phyloP scores from a whole-genome alignment of 2,888 invertebrate species.

The Abrostola triplasia region DNA sequence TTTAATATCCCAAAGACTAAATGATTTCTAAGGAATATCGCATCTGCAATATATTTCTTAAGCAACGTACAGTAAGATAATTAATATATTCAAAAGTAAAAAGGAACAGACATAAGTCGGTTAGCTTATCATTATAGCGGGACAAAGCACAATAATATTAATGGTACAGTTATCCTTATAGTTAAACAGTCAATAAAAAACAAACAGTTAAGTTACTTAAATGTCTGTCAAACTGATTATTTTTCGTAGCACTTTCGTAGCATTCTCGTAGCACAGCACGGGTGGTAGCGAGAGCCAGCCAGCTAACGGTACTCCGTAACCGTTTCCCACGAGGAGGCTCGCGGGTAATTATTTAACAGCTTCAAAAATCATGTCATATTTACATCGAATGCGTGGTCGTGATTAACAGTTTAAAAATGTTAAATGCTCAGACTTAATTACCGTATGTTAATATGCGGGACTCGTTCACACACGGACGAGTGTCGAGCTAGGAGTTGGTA shows the following conservation, averaged over 20 bases:
- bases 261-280: slow-evolving; percentile 58
- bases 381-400: slow-evolving; percentile 65
- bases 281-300: slow-evolving; percentile 31
- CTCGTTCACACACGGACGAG: slow-evolving; percentile 65
- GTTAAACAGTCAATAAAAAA: slow-evolving; percentile 19
- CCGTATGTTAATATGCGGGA: slow-evolving; percentile 71
- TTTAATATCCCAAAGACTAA: too few species aligned
- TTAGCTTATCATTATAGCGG: too few species aligned
- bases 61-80: background rate
- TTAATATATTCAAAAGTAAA: background rate
- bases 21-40: too few species aligned
- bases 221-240: slow-evolving; percentile 58
- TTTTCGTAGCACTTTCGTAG: slow-evolving; percentile 75
- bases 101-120: too few species aligned
- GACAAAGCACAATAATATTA: slow-evolving; percentile 7
- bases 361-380: slow-evolving; percentile 65
- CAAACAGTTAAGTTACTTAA: slow-evolving; percentile 22
- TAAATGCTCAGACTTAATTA: slow-evolving; percentile 70
- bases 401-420: slow-evolving; percentile 68
- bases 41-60: too few species aligned
- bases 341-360: slow-evolving; percentile 54
- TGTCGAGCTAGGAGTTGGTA: slow-evolving; percentile 62
- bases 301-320: slow-evolving; percentile 49
- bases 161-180: background rate
- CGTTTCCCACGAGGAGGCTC: slow-evolving; percentile 52